Percentiles rank a stretch among this genome's conserved stretches.
Evolutionary conservation across 2,113 vertebrate species (phyloP).

Genomic region (Paratilapia polleni): DNA sequence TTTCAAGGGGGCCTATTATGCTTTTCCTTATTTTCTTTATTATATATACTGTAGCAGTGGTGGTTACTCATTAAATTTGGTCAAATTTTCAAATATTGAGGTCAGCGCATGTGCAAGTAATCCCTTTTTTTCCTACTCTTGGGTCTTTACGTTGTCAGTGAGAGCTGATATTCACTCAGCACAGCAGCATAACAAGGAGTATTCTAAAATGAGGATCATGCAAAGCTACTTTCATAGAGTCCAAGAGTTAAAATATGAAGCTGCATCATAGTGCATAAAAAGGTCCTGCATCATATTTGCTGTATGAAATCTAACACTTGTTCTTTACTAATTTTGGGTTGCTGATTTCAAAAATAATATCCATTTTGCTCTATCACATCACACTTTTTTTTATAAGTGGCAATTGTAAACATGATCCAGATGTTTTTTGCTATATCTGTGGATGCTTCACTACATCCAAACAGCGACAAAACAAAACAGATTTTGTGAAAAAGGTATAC

Average conservation of each 20-base stretch:
- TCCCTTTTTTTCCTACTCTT: neutral
- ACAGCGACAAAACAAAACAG: too few species aligned
- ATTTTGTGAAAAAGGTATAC: too few species aligned
- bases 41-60: neutral
- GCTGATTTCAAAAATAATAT: too few species aligned
- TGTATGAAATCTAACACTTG: too few species aligned
- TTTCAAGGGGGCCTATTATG: neutral
- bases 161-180: neutral
- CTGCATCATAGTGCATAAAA: neutral
- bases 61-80: neutral
- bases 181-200: neutral
- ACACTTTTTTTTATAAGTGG: too few species aligned
- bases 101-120: neutral
- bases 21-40: constrained; percentile 8
- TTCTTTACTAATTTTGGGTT: too few species aligned
- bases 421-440: too few species aligned
- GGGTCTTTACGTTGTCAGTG: neutral
- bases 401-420: too few species aligned
- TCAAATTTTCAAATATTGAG: neutral
- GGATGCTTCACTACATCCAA: too few species aligned
- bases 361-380: too few species aligned
- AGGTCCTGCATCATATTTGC: too few species aligned
- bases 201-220: neutral
- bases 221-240: neutral
- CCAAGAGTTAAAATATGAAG: neutral